Conservation (phyloP, 1,140 invertebrate species). For the Megalonaias nervosa region DNA sequence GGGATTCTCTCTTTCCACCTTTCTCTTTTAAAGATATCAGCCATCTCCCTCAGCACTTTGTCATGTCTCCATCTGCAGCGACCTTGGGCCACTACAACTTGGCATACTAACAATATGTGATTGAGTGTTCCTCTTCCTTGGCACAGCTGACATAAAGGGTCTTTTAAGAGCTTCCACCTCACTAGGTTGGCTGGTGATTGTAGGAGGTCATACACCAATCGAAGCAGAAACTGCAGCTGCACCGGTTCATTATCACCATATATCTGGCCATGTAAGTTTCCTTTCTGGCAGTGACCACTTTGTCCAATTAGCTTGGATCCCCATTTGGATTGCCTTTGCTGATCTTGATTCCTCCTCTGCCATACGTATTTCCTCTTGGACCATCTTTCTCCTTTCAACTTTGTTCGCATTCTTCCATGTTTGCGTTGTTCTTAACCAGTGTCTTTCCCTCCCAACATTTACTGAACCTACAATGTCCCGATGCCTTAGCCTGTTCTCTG, state of each 20-base stretch:
- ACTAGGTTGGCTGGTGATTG: slow-evolving; percentile 26
- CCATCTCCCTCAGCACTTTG: slow-evolving; percentile 13
- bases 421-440: no score
- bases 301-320: neutral
- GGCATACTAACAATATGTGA: neutral
- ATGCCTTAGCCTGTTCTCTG: no score
- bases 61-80: slow-evolving; percentile 19
- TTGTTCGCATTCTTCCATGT: no score
- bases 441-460: no score
- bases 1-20: neutral
- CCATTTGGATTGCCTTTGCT: slow-evolving; percentile 4
- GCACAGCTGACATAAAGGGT: slow-evolving; percentile 5
- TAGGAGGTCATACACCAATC: slow-evolving; percentile 18
- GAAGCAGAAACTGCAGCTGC: slow-evolving; percentile 10
- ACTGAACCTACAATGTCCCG: no score
- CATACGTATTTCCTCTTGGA: no score
- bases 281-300: no score
- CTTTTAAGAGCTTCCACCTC: slow-evolving; percentile 13
- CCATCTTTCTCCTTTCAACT: no score
- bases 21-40: slow-evolving; percentile 1
- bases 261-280: no score
- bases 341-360: no score
- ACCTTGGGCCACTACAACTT: slow-evolving; percentile 1
- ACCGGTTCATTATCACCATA: no score
- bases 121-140: slow-evolving; percentile 13